Evolutionary conservation across 2,113 vertebrate species (phyloP).

Genomic region (Cichladusa arquata): DNA sequence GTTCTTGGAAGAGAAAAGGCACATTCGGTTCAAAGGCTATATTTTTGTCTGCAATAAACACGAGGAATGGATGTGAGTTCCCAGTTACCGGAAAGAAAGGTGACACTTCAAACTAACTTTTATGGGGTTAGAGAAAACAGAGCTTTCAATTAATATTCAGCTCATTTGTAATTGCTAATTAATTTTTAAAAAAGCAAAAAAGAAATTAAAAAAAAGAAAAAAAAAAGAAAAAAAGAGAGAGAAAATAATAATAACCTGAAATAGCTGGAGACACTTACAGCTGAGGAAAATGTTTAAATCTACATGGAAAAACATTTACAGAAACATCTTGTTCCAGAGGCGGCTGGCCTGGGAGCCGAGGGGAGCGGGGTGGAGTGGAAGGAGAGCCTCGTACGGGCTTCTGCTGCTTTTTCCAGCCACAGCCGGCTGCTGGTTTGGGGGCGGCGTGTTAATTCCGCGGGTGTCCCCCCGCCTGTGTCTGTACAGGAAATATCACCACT

Average conservation of each 20-base stretch:
- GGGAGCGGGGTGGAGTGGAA: background rate
- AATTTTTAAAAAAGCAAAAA: background rate
- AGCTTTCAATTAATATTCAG: slow-evolving; percentile 37
- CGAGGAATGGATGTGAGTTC: background rate
- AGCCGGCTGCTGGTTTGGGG: background rate
- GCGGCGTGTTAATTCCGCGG: background rate
- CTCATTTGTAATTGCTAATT: slow-evolving; percentile 12
- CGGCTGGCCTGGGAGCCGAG: background rate
- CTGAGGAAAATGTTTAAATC: background rate
- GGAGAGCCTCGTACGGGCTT: background rate
- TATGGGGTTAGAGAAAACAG: slow-evolving; percentile 49
- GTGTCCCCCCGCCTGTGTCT: background rate
- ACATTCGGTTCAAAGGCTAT: background rate
- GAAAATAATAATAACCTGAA: background rate
- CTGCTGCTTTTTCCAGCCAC: background rate
- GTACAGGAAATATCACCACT: slow-evolving; percentile 45
- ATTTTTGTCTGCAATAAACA: slow-evolving; percentile 8
- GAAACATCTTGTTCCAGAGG: background rate
- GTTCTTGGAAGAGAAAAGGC: background rate
- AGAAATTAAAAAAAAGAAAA: no score
- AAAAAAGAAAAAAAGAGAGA: background rate
- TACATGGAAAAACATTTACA: background rate
- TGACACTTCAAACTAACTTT: slow-evolving; percentile 56
- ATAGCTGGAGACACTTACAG: background rate
- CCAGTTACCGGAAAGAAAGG: slow-evolving; percentile 58